Conservation (phyloP, 2,113 vertebrate species). For the Enhydra lutris region DNA sequence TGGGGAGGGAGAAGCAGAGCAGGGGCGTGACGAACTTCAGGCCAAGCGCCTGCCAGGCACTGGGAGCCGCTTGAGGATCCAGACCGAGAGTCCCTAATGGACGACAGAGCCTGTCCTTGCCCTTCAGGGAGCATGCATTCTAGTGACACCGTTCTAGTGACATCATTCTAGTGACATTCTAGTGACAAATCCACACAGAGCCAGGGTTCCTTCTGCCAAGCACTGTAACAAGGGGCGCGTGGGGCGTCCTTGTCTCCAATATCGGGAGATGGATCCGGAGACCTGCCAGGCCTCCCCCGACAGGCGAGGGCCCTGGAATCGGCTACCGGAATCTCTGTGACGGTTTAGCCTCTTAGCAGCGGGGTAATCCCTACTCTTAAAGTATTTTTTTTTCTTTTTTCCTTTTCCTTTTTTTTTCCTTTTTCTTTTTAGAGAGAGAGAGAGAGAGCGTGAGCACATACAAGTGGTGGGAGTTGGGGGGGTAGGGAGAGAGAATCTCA, state of each 20-base stretch:
- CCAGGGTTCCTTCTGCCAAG: background rate
- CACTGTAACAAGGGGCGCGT: background rate
- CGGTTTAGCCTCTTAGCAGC: background rate
- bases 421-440: background rate
- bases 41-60: rapidly evolving
- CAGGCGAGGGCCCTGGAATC: background rate
- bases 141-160: rapidly evolving
- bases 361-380: background rate
- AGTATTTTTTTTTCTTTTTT: background rate
- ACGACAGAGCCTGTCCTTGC: too few species aligned
- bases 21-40: background rate
- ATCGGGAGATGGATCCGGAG: background rate
- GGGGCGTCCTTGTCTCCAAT: background rate
- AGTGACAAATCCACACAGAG: background rate
- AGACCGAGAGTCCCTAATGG: background rate
- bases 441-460: background rate
- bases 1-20: background rate
- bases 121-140: background rate
- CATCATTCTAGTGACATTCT: too few species aligned
- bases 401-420: too few species aligned
- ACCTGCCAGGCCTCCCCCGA: background rate
- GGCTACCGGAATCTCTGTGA: background rate
- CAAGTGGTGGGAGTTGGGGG: background rate
- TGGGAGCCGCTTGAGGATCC: background rate
- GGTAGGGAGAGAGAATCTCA: background rate